Conservation (phyloP, 2,888 invertebrate species). For the Adelognathus sp. region DNA sequence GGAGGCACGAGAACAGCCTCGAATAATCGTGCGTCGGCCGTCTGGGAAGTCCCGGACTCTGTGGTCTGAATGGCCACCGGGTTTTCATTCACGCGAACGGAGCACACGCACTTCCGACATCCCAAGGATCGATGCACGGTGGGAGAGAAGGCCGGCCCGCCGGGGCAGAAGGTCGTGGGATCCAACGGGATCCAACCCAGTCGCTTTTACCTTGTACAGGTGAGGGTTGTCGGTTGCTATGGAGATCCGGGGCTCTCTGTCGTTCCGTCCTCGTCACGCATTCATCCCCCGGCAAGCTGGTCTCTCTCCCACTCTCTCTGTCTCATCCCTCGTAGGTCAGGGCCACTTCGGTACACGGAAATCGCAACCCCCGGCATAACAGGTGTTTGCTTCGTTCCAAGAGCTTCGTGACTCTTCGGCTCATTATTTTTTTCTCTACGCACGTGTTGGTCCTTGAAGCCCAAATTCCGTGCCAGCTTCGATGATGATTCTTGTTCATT, state of each 20-base stretch:
- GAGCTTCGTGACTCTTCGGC: not conserved
- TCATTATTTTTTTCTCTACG: not conserved
- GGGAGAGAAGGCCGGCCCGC: slow-evolving; percentile 7
- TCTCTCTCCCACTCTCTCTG: slow-evolving; percentile 6
- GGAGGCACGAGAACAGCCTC: not conserved
- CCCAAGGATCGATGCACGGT: slow-evolving; percentile 35
- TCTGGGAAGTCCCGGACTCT: not conserved
- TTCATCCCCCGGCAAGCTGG: slow-evolving; percentile 15
- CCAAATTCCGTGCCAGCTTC: not conserved
- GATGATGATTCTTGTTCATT: not conserved
- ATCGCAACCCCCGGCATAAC: slow-evolving; percentile 39
- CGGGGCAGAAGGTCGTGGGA: slow-evolving; percentile 36
- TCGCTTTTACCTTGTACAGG: slow-evolving; percentile 42
- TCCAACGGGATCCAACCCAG: slow-evolving; percentile 13
- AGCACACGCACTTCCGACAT: slow-evolving; percentile 41
- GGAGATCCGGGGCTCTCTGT: slow-evolving; percentile 39
- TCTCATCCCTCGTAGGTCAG: slow-evolving; percentile 45
- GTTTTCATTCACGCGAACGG: slow-evolving; percentile 21
- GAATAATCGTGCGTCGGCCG: not conserved
- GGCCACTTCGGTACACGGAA: slow-evolving; percentile 37
- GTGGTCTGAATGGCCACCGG: slow-evolving; percentile 13
- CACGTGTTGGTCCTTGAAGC: not conserved
- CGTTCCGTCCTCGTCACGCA: slow-evolving; percentile 26
- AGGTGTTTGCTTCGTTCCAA: slow-evolving; percentile 8
- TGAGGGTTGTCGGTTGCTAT: slow-evolving; percentile 51